Percentiles rank a stretch among this genome's conserved stretches.
Evolutionary conservation across 2,888 invertebrate genomes (phyloP).

Genomic region (Tipula helvola): DNA sequence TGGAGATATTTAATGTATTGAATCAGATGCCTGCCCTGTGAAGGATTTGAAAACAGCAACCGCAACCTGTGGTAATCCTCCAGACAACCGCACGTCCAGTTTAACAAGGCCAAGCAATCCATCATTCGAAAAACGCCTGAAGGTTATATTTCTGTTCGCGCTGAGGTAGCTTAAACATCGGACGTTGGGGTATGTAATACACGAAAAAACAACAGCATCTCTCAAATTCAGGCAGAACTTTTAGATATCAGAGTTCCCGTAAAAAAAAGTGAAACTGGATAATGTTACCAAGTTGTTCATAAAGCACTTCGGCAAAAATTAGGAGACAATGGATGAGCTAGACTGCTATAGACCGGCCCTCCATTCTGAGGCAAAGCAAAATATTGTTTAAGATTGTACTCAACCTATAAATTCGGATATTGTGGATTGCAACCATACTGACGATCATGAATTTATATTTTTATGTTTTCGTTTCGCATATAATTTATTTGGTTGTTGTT

Average conservation of each 20-base stretch:
- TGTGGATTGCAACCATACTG: neutral
- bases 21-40: neutral
- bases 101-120: no score
- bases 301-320: neutral
- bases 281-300: neutral
- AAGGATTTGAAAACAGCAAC: neutral
- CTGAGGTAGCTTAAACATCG: no score
- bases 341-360: neutral
- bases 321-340: neutral
- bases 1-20: neutral
- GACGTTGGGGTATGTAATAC: no score
- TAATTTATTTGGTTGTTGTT: neutral
- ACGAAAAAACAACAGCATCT: no score
- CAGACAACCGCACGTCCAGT: no score
- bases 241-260: no score
- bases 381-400: neutral
- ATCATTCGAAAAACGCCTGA: no score
- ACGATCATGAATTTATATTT: neutral
- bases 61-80: no score
- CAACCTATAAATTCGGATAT: neutral
- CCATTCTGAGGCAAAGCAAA: neutral
- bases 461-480: neutral
- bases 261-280: neutral
- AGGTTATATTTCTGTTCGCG: no score
- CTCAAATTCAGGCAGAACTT: no score